phyloP scores from a whole-genome alignment of 2,888 invertebrate genomes.

The Aplocera efformata region DNA sequence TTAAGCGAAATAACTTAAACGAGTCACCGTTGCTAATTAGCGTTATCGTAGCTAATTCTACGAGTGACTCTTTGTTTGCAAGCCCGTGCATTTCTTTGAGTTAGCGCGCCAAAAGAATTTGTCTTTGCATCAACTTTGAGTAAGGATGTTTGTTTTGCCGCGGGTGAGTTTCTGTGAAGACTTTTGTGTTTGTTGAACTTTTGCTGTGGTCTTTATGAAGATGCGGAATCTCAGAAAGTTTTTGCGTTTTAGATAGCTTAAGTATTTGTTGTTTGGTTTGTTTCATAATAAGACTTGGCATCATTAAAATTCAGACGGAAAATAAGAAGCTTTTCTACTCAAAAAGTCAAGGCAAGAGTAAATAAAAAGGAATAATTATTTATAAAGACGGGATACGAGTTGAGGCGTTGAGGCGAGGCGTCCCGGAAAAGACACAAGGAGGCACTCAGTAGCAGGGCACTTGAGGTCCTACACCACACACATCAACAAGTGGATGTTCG shows the following conservation, averaged over 20 bases:
- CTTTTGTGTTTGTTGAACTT: conserved; percentile 53
- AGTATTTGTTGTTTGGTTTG: conserved; percentile 5
- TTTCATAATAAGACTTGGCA: background rate
- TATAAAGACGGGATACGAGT: conserved; percentile 15
- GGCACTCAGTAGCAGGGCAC: conserved; percentile 61
- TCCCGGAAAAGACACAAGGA: conserved; percentile 53
- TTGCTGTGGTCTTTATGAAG: conserved; percentile 41
- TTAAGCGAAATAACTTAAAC: conserved; percentile 80
- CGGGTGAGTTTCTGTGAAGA: conserved; percentile 49
- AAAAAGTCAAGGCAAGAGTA: background rate
- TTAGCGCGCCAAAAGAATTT: conserved; percentile 75
- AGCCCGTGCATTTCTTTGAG: conserved; percentile 69
- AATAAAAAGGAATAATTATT: conserved; percentile 2
- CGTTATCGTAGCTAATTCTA: conserved; percentile 76
- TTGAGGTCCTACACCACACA: conserved; percentile 48
- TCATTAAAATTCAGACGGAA: no score
- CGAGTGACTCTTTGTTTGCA: conserved; percentile 74
- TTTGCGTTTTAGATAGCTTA: conserved; percentile 10
- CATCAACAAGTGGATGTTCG: conserved; percentile 69
- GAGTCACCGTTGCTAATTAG: conserved; percentile 78
- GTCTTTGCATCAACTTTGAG: conserved; percentile 74
- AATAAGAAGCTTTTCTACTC: no score
- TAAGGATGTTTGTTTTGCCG: conserved; percentile 70
- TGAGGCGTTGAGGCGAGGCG: conserved; percentile 42
- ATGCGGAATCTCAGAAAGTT: conserved; percentile 18